Evolutionary conservation across 2,888 invertebrate species (phyloP).

Genomic region (Abscondita cerata): DNA sequence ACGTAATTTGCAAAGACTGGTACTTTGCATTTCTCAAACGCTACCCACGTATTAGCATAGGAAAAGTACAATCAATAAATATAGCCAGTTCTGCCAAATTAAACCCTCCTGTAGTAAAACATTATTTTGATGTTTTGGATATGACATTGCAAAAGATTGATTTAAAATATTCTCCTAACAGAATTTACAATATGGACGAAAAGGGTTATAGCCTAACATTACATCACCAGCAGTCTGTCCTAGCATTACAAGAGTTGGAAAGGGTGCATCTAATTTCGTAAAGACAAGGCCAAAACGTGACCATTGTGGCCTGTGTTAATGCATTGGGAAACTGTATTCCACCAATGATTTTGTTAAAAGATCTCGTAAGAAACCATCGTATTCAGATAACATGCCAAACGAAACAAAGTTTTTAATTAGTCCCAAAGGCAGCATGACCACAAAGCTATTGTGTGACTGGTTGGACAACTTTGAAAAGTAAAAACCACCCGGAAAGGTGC

Average conservation of each 20-base stretch:
- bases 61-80: neutral
- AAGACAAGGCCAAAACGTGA: neutral
- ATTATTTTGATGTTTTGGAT: neutral
- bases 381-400: neutral
- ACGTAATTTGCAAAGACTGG: neutral
- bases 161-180: neutral
- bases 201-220: too few relatives aligned
- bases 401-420: too few relatives aligned
- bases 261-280: neutral
- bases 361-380: neutral
- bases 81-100: neutral
- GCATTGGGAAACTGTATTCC: too few relatives aligned
- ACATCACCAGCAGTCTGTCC: neutral
- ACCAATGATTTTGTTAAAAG: neutral
- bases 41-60: too few relatives aligned
- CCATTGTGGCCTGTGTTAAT: neutral
- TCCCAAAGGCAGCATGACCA: neutral
- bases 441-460: neutral
- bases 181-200: neutral
- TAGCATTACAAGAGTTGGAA: too few relatives aligned
- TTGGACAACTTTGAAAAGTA: neutral
- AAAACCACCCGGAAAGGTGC: too few relatives aligned
- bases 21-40: neutral
- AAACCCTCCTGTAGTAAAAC: neutral
- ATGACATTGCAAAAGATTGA: too few relatives aligned